Conservation (phyloP, 2,113 vertebrate species). For the Chamaetylas fuelleborni region DNA sequence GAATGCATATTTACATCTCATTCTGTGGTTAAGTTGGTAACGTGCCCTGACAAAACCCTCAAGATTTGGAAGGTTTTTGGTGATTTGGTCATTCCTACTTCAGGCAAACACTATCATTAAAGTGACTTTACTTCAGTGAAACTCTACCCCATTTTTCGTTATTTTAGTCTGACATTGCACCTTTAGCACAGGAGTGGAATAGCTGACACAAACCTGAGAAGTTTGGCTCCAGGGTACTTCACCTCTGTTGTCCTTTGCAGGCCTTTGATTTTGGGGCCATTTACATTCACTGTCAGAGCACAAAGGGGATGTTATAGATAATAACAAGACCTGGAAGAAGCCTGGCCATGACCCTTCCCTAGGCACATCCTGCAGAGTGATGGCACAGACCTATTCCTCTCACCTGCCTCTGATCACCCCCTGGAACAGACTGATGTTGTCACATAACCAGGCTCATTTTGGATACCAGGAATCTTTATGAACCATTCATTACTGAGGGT, state of each 20-base stretch:
- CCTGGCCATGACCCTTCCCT: not conserved
- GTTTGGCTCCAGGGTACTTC: not conserved
- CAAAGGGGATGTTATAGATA: not conserved
- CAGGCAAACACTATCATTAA: not conserved
- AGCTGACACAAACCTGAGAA: not conserved
- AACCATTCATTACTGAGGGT: not conserved
- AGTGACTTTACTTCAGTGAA: not conserved
- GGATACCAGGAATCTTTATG: not conserved
- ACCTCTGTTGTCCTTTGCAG: not conserved
- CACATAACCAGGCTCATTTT: not conserved
- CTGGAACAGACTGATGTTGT: constrained; percentile 16
- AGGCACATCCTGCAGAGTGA: not conserved
- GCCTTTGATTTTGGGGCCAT: not conserved
- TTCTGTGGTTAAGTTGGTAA: not conserved
- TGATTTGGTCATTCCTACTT: not conserved
- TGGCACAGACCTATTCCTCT: not conserved
- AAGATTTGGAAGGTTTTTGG: accelerated
- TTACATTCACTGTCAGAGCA: not conserved
- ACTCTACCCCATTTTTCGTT: not conserved
- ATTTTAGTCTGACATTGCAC: not conserved
- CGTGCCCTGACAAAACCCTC: not conserved
- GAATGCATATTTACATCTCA: not conserved
- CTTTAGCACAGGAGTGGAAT: not conserved
- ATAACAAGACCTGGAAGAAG: not conserved
- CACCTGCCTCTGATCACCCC: not conserved